These are phyloP conservation scores for Chlorodrepanis virens DNA, from an alignment of 2,113 vertebrate species.

Conservation along the genomic window DNA sequence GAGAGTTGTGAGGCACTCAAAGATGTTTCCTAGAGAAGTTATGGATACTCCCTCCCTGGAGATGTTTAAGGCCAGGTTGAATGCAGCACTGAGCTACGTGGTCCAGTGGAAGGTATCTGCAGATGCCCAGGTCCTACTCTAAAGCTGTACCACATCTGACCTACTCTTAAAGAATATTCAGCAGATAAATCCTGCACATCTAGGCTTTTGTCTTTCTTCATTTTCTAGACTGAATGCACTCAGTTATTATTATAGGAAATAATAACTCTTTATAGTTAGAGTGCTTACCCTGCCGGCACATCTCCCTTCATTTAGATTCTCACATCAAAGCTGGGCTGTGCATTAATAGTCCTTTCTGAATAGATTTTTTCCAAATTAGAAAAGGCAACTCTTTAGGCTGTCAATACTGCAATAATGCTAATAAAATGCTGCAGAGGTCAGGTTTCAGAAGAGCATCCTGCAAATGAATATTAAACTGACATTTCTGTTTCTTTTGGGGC, in stretches of 20 bases:
- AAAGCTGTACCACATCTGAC: neutral
- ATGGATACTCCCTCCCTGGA: neutral
- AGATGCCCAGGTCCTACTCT: neutral
- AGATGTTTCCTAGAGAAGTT: neutral
- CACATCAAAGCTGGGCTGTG: neutral
- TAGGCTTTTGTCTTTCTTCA: neutral
- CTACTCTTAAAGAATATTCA: neutral
- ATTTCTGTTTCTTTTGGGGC: neutral
- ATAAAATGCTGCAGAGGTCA: neutral
- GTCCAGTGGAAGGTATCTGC: neutral
- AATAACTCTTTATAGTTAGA: neutral
- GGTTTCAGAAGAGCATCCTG: neutral
- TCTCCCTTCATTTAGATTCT: neutral
- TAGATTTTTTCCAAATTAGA: neutral
- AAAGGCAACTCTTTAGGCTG: neutral
- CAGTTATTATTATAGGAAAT: neutral
- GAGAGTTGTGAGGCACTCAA: neutral
- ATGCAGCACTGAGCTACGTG: neutral
- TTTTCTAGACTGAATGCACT: neutral
- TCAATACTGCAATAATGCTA: neutral
- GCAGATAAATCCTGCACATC: neutral
- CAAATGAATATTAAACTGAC: neutral
- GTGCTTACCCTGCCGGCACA: neutral
- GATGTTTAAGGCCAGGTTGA: neutral
- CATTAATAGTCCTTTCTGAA: neutral